Conservation (phyloP, 2,113 vertebrate genomes). For the Tragelaphus imberbis region DNA sequence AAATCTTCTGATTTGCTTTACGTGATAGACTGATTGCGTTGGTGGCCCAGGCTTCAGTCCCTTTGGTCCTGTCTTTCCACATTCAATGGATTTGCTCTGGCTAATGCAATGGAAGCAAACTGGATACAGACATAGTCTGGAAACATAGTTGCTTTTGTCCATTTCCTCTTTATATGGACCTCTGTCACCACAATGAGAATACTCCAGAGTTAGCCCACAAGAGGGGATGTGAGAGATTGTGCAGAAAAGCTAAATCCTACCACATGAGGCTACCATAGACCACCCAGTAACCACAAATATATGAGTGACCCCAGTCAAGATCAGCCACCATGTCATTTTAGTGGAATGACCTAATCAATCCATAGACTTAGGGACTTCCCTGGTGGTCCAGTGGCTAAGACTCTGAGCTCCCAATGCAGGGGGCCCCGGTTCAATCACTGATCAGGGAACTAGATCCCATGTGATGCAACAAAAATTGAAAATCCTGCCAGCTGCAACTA, state of each 20-base stretch:
- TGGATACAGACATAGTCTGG: neutral
- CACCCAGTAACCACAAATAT: neutral
- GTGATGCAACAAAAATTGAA: neutral
- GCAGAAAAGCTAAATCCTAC: neutral
- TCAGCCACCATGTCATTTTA: neutral
- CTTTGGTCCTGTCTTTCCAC: neutral
- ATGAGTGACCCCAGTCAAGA: neutral
- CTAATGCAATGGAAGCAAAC: neutral
- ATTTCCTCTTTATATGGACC: neutral
- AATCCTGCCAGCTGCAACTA: neutral
- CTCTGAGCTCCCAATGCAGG: neutral
- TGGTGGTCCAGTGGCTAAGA: neutral
- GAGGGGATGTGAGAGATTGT: neutral
- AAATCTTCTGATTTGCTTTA: neutral
- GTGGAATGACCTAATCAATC: neutral
- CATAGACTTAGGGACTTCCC: neutral
- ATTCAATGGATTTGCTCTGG: neutral
- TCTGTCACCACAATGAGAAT: neutral
- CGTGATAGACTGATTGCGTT: too few species aligned
- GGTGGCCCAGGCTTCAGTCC: rapidly evolving
- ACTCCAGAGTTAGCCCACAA: neutral
- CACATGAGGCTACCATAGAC: neutral
- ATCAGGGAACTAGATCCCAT: neutral
- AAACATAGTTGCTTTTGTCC: neutral
- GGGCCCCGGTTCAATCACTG: neutral